Base-by-base conservation (phyloP, 2,888 invertebrate genomes). In the Taenaris catops region DNA sequence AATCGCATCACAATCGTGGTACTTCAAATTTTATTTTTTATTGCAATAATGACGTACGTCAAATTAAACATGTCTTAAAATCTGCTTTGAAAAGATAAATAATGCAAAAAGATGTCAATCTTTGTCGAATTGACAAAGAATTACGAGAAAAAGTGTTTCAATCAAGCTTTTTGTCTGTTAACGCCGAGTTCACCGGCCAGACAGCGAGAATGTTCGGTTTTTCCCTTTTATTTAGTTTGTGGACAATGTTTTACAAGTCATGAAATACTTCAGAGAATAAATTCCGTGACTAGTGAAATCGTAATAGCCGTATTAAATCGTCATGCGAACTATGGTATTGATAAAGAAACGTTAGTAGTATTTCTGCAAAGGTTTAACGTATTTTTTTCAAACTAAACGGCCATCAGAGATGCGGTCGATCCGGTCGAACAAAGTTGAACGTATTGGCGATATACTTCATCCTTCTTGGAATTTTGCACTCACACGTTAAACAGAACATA, bases 391-490 rank as follows among this genome's bases (percentile, higher is more conserved):
- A 73, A 65, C 51, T 45, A 56, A 72, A 73, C 67, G 60, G 71
- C 63, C 63, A 53, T 29, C 41, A 46, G 37, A 46, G 41, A 44
- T 45, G 53, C 44, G 44, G 46, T 36, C 50, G 52, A 62, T 60
- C 56, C 65, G 61, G 64, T 65, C 59, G 49, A 55, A 54, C 53
- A 46, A 61, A 67, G 70, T 71, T 72, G 67, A 73, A 71, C 58
- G 68, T 61, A 69, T 68, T 61, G 62, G 62, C 63, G 57, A 40
- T 40, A 60, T 66, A 68, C 66, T 65, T 64, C 63, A 66, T 70
- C 78, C 79, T 80, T 81, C 81, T 65, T 61, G 71, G 81, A 80
- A 81, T 76, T n/a, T 80, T 63, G 67, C 72, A 75, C 79, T 63
- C 78, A 75, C 75, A 73, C 72, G 60, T 33, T 16, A 20, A 57